Evolutionary conservation across 2,888 invertebrate species (phyloP).

Genomic region (Pollenia angustigena): DNA sequence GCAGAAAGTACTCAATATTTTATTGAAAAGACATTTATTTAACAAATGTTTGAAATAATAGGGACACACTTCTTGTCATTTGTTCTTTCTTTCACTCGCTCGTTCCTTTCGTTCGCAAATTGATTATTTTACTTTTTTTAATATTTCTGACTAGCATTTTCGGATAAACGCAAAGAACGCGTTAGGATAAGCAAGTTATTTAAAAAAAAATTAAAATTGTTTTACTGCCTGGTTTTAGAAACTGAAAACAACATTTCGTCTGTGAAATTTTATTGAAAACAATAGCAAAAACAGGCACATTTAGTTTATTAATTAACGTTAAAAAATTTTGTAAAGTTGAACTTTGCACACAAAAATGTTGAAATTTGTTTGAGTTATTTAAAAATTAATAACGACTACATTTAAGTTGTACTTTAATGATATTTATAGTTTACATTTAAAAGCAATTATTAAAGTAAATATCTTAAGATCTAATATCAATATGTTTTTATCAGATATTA

Average conservation of each 20-base stretch:
- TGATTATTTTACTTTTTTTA: conserved; percentile 2
- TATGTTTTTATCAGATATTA: no score
- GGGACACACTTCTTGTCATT: no score
- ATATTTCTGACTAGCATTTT: no score
- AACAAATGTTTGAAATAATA: no score
- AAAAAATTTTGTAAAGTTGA: conserved; percentile 42
- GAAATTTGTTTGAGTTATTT: conserved; percentile 25
- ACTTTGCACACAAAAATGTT: conserved; percentile 32
- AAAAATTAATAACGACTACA: background rate
- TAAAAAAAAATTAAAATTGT: conserved; percentile 52
- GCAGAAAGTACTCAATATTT: no score
- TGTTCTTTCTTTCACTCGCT: no score
- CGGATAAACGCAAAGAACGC: background rate
- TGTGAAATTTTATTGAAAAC: no score
- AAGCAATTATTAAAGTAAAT: no score
- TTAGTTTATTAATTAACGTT: conserved; percentile 47
- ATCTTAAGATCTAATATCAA: no score
- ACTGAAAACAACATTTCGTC: no score
- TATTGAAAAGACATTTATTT: no score
- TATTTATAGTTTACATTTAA: background rate
- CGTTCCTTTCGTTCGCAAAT: no score
- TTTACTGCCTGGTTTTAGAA: background rate
- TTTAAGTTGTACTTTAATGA: background rate
- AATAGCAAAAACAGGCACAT: background rate
- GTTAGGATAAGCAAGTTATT: background rate